Conservation (phyloP, 1,140 invertebrate species). For the Cephus cinctus region DNA sequence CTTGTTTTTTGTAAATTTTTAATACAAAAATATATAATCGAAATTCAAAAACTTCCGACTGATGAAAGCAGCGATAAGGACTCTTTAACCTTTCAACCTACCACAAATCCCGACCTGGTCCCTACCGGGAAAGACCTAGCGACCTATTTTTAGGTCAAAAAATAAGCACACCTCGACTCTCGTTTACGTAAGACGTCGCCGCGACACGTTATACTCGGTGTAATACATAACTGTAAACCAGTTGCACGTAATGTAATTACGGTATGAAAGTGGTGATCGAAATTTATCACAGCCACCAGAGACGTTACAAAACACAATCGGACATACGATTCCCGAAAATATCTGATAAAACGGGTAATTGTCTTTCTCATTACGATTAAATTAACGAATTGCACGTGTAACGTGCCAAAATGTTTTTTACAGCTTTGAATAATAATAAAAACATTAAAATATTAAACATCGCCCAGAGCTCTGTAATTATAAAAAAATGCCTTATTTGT, state of each 20-base stretch:
- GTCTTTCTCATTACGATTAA: too few relatives aligned
- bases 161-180: too few relatives aligned
- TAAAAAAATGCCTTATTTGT: too few relatives aligned
- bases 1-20: too few relatives aligned
- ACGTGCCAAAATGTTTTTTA: too few relatives aligned
- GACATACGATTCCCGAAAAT: too few relatives aligned
- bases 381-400: too few relatives aligned
- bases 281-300: constrained; percentile 31
- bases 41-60: neutral
- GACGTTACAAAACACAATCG: constrained; percentile 33
- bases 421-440: too few relatives aligned
- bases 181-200: neutral
- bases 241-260: constrained; percentile 40
- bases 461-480: too few relatives aligned
- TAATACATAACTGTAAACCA: constrained; percentile 41
- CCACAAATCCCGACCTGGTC: neutral
- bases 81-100: neutral
- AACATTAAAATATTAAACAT: too few relatives aligned
- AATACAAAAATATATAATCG: too few relatives aligned
- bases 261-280: constrained; percentile 38
- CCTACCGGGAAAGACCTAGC: neutral
- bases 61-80: neutral
- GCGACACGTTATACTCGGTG: constrained; percentile 6
- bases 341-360: too few relatives aligned
- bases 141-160: neutral